phyloP scores from a whole-genome alignment of 1,140 invertebrate genomes.

The Coelopa frigida region DNA sequence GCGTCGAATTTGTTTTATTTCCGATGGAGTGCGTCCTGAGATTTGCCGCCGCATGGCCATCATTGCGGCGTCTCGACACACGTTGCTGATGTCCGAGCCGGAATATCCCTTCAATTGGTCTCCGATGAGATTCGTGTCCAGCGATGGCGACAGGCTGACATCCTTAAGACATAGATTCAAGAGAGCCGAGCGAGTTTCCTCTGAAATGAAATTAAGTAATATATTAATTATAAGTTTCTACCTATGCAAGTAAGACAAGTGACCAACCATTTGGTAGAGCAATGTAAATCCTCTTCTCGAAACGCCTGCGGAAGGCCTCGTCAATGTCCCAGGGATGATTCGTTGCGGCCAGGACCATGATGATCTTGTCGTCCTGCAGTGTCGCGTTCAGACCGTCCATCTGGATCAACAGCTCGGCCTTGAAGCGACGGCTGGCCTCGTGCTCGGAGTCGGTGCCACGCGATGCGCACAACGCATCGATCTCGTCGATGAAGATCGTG shows the following conservation, averaged over 20 bases:
- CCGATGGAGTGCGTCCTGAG: slow-evolving; percentile 81
- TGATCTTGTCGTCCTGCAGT: slow-evolving; percentile 61
- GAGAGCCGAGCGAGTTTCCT: slow-evolving; percentile 76
- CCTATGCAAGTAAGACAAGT: not conserved
- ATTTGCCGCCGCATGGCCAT: slow-evolving; percentile 97
- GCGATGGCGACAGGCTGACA: slow-evolving; percentile 69
- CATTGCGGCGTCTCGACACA: slow-evolving; percentile 97
- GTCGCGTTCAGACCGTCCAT: slow-evolving; percentile 83
- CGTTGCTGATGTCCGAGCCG: slow-evolving; percentile 96
- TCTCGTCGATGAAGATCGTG: slow-evolving; percentile 99
- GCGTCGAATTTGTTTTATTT: slow-evolving; percentile 86
- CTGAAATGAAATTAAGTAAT: too few relatives aligned
- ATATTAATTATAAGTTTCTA: not conserved
- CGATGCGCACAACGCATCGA: slow-evolving; percentile 94
- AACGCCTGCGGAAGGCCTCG: slow-evolving; percentile 87
- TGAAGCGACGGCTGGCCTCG: slow-evolving; percentile 97
- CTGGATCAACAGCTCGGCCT: slow-evolving; percentile 95
- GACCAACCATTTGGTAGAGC: slow-evolving; percentile 79
- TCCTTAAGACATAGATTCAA: slow-evolving; percentile 89
- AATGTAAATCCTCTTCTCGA: slow-evolving; percentile 99
- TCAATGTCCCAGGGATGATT: slow-evolving; percentile 99
- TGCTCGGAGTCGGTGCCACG: slow-evolving; percentile 95
- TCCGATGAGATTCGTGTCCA: slow-evolving; percentile 75
- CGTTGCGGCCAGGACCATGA: slow-evolving; percentile 98
- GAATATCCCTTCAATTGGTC: slow-evolving; percentile 87